A percentile compares a stretch with the other conserved stretches of the same genome.
Evolutionary conservation across 2,113 vertebrate genomes (phyloP).

Genomic region (Nerophis ophidion): DNA sequence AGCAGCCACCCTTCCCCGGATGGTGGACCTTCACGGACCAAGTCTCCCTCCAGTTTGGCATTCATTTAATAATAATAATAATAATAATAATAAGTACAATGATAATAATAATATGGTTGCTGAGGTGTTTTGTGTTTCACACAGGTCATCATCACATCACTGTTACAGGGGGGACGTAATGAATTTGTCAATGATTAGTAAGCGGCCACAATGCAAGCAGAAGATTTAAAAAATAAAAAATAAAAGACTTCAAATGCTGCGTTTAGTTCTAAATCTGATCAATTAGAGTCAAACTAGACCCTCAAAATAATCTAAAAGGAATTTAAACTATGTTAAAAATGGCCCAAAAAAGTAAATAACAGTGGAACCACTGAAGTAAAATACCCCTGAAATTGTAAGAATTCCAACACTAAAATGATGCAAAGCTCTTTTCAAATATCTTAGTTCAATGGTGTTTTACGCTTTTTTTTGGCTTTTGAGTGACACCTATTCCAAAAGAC

Average conservation of each 20-base stretch:
- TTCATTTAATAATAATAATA: no score
- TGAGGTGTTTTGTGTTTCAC: background rate
- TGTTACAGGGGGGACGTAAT: constrained; percentile 30
- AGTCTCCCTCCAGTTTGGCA: background rate
- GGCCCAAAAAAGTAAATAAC: background rate
- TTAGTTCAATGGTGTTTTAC: no score
- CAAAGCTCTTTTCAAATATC: no score
- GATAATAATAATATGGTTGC: background rate
- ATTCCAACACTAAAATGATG: no score
- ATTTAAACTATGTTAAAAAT: no score
- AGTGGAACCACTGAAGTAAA: background rate
- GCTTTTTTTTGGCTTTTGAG: no score
- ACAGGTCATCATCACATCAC: constrained; percentile 12
- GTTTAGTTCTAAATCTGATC: background rate
- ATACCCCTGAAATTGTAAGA: background rate
- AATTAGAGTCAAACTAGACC: background rate
- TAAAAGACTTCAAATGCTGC: background rate
- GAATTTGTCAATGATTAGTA: constrained; percentile 41
- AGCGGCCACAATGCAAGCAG: constrained; percentile 60
- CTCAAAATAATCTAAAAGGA: background rate
- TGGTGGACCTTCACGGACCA: background rate
- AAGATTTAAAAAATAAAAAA: constrained; percentile 13
- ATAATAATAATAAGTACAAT: no score
- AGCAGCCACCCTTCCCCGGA: background rate
- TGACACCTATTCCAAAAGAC: no score